phyloP scores from a whole-genome alignment of 2,113 vertebrate species.

The Sialia sialis region DNA sequence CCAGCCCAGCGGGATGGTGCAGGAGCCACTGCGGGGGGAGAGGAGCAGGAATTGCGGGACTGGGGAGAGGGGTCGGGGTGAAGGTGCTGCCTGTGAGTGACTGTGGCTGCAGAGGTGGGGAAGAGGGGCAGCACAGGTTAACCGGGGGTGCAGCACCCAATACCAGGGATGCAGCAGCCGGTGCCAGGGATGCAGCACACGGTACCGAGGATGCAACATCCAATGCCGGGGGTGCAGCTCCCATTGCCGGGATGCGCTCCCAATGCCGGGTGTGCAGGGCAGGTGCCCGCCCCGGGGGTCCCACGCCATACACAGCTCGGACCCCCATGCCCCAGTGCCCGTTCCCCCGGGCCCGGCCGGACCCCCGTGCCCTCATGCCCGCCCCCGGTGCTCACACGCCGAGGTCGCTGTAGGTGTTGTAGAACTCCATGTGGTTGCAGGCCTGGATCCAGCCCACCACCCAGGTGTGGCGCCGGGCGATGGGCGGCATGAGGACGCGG shows the following conservation, averaged over 20 bases:
- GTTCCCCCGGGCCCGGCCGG: neutral
- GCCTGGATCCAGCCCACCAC: conserved; percentile 98
- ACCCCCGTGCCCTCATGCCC: neutral
- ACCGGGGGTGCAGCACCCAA: too few relatives aligned
- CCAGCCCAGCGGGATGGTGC: fast-evolving
- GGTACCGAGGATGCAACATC: too few relatives aligned
- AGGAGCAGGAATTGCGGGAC: neutral
- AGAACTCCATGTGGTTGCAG: conserved; percentile 98
- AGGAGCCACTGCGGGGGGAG: fast-evolving
- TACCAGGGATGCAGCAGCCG: too few relatives aligned
- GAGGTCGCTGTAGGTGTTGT: conserved; percentile 90
- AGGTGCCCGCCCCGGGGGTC: too few relatives aligned
- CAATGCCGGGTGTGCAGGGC: too few relatives aligned
- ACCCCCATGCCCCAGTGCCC: neutral
- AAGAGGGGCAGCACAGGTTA: too few relatives aligned
- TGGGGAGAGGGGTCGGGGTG: neutral
- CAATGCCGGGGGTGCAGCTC: neutral
- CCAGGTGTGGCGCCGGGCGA: conserved; percentile 92
- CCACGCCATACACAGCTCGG: neutral
- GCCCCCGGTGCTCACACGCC: conserved; percentile 20
- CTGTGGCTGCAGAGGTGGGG: neutral
- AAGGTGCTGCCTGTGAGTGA: neutral
- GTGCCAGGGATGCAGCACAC: too few relatives aligned
- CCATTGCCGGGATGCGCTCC: neutral
- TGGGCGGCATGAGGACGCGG: conserved; percentile 90